Percentiles rank a stretch among this genome's conserved stretches.
These are phyloP conservation scores for Pristis pectinata DNA, from an alignment of 2,797 vertebrate species.

Conservation along the genomic window DNA sequence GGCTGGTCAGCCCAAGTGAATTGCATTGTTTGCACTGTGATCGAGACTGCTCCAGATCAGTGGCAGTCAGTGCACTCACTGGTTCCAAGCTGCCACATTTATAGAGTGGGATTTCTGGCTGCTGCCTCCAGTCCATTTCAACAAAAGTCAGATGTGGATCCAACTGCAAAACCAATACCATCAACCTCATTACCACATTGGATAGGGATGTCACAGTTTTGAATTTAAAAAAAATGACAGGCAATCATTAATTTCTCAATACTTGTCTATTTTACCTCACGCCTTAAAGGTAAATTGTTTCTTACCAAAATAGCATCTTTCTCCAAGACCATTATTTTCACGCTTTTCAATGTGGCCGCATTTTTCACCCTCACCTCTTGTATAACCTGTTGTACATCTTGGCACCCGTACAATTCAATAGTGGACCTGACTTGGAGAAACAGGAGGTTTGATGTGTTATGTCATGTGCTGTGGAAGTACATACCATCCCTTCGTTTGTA, in stretches of 20 bases:
- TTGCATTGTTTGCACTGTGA: neutral
- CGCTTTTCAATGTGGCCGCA: neutral
- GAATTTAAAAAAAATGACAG: too few species aligned
- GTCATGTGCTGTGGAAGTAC: neutral
- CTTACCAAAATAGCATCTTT: neutral
- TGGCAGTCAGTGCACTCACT: neutral
- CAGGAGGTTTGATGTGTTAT: neutral
- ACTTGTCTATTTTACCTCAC: neutral
- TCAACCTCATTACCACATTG: neutral
- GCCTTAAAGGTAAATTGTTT: neutral
- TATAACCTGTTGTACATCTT: neutral
- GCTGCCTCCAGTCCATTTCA: neutral
- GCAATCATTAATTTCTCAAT: too few species aligned
- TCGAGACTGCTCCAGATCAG: neutral
- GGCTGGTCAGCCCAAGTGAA: neutral
- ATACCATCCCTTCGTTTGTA: neutral
- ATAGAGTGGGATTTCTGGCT: neutral
- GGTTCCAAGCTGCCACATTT: neutral
- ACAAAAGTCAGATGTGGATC: constrained; percentile 2
- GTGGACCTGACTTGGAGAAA: neutral
- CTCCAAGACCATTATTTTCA: too few species aligned
- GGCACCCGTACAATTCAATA: too few species aligned
- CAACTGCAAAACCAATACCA: neutral
- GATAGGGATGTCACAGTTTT: too few species aligned
- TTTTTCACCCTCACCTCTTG: neutral